Evolutionary conservation across 1,140 invertebrate genomes (phyloP), one percentile per base, ranked within the genome.

Genomic region (Brachionus paranguensis): DNA sequence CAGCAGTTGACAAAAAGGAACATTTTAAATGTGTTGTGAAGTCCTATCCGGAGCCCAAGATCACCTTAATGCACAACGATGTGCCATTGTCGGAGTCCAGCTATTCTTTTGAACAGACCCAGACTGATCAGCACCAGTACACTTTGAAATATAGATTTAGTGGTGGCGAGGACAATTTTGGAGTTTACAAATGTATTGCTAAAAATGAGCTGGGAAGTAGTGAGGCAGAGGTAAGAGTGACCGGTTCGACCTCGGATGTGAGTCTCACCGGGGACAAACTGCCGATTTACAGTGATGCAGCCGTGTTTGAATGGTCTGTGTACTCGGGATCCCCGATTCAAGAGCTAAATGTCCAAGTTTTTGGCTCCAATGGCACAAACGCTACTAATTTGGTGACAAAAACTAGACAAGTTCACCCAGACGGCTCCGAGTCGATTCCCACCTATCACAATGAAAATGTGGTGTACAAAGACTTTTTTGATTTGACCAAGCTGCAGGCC

Each of bases 281-380:
- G 27, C 78, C 78, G 3, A 43, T 68, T 20, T 81, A 64, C n/a
- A 81, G 78, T 27, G 78, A 81, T 64, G 78, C 78, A 24, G 78
- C 43, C 0, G 53, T 81, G 11, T 81, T 81, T 47, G 78, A 81
- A 81, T 81, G 78, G 78, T 64, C 78, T 68, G 53, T 81, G 27
- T 45, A 64, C 12, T 81, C 78, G 10, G 78, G 78, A 17, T 81
- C 78, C 47, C 53, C 29, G 24, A 68, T 81, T 20, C 33, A 68
- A 43, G 78, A 81, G n/a, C 20, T 81, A 65, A 81, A 81, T 68
- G 78, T 81, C 37, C 78, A 81, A 68, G 78, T 68, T 24, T 68
- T 81, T 41, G 37, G 29, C 8, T 20, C 29, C 10, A 81, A 81
- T 64, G 24, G 27, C n/a, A 33, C 53, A 5, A 81, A 81, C 27